A percentile compares a stretch with the other conserved stretches of the same genome.
Conservation (phyloP, 2,113 vertebrate species). For the Zingel zingel region DNA sequence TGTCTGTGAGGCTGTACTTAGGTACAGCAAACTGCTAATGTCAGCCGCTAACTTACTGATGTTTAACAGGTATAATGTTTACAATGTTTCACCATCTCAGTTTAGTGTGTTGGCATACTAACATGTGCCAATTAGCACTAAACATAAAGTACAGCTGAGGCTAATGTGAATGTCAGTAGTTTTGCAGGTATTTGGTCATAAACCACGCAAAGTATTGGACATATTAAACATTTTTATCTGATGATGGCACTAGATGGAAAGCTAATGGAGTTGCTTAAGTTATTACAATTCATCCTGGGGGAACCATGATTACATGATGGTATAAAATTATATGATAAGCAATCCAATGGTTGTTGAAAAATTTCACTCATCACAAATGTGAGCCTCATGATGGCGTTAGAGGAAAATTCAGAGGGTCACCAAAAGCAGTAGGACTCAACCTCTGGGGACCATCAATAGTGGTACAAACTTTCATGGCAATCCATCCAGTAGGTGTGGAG, state of each 20-base stretch:
- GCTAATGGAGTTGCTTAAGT: background rate
- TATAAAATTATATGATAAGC: too few species aligned
- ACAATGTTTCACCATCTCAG: too few species aligned
- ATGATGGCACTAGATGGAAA: background rate
- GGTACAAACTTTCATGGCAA: too few species aligned
- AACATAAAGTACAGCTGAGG: too few species aligned
- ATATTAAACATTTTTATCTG: background rate
- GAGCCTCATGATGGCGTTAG: background rate
- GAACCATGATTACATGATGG: background rate
- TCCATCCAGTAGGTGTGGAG: too few species aligned
- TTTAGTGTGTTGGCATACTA: too few species aligned
- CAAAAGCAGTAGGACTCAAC: background rate
- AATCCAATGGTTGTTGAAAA: background rate
- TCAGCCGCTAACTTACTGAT: too few species aligned
- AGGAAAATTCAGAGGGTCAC: background rate
- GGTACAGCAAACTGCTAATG: background rate
- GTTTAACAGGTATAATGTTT: too few species aligned
- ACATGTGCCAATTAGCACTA: too few species aligned
- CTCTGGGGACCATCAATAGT: background rate
- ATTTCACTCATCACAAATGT: background rate
- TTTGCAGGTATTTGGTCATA: background rate
- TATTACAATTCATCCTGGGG: background rate
- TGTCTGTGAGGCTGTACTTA: background rate
- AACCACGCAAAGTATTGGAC: background rate
- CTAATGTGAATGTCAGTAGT: too few species aligned